Conservation (phyloP, 2,113 vertebrate genomes). For the Hippolais icterina region DNA sequence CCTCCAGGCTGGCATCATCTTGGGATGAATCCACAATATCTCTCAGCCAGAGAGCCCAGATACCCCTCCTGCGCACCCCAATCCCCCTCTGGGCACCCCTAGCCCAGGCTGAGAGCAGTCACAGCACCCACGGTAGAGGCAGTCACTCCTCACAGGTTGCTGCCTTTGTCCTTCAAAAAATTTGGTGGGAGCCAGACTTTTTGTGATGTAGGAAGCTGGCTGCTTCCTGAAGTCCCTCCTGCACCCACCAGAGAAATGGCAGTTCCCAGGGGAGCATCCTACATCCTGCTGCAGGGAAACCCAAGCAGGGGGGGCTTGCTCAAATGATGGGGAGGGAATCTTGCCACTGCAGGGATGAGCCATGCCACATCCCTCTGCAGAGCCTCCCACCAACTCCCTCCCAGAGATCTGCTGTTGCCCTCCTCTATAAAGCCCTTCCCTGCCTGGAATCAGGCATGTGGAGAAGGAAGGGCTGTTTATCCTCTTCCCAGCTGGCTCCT, state of each 20-base stretch:
- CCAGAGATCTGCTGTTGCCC: not conserved
- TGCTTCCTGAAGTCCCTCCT: not conserved
- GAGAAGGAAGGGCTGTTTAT: not conserved
- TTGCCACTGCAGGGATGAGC: too few relatives aligned
- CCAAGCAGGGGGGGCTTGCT: too few relatives aligned
- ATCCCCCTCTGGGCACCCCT: not conserved
- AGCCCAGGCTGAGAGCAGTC: not conserved
- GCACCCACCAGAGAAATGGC: not conserved
- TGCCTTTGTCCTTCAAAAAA: not conserved
- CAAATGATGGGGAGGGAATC: not conserved
- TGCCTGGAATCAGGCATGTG: not conserved
- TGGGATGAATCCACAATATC: not conserved
- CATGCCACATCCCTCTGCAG: not conserved
- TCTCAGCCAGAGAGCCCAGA: not conserved
- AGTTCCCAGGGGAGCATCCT: not conserved
- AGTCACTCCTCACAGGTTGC: not conserved
- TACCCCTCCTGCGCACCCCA: accelerated
- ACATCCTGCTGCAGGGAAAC: not conserved
- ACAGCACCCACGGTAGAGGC: accelerated
- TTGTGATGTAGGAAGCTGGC: not conserved
- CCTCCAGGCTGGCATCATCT: not conserved
- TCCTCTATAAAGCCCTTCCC: not conserved
- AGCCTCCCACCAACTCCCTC: not conserved
- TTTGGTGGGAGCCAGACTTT: accelerated
- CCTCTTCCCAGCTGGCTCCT: not conserved